Conservation (phyloP, 2,888 invertebrate genomes). For the Tribolium freemani region DNA sequence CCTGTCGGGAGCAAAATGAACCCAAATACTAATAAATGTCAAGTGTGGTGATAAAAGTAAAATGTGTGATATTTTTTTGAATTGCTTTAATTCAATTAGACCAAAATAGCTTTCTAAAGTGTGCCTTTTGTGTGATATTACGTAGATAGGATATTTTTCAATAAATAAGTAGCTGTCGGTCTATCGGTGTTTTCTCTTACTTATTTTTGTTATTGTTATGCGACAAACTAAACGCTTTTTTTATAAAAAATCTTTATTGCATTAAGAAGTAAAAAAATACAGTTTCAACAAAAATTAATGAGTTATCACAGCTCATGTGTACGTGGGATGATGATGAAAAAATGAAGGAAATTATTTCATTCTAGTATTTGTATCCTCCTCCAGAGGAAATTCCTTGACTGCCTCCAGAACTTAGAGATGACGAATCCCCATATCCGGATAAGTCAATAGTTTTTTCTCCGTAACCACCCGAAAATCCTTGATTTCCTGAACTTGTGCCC, state of each 20-base stretch:
- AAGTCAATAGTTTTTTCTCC: slow-evolving; percentile 41
- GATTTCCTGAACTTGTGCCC: background rate
- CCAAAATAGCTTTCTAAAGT: slow-evolving; percentile 18
- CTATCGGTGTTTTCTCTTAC: background rate
- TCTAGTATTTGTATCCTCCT: slow-evolving; percentile 28
- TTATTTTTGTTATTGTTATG: background rate
- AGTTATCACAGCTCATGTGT: slow-evolving; percentile 35
- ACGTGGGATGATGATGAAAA: slow-evolving; percentile 8
- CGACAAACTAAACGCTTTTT: background rate
- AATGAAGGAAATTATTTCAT: background rate
- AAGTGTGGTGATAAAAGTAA: slow-evolving; percentile 68
- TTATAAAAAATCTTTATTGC: slow-evolving; percentile 14
- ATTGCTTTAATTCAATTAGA: slow-evolving; percentile 20
- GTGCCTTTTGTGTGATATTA: slow-evolving; percentile 41
- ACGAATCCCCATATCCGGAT: background rate
- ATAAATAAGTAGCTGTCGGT: background rate
- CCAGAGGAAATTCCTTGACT: slow-evolving; percentile 16
- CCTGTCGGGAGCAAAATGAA: slow-evolving; percentile 71
- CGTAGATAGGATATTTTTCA: background rate
- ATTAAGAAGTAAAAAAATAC: slow-evolving; percentile 1
- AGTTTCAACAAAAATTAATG: slow-evolving; percentile 25
- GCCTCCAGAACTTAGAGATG: background rate
- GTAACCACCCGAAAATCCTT: background rate
- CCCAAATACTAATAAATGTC: slow-evolving; percentile 69
- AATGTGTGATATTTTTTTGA: slow-evolving; percentile 43